phyloP scores from a whole-genome alignment of 2,888 invertebrate species.

The Petrolisthes cinctipes region DNA sequence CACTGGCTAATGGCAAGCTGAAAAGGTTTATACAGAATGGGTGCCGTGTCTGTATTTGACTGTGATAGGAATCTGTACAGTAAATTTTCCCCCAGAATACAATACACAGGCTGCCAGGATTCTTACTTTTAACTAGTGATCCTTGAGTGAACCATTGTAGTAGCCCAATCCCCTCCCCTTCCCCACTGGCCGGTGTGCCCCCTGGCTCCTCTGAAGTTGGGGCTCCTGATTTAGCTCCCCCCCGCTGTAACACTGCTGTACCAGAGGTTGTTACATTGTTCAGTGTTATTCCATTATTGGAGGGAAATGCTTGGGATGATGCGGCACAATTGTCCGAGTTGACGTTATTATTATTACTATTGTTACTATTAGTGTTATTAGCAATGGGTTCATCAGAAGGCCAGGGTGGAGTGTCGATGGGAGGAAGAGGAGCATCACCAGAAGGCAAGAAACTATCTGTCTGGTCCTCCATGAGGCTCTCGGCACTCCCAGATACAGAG shows the following conservation, averaged over 20 bases:
- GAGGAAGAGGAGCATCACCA: neutral
- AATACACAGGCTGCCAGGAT: too few species aligned
- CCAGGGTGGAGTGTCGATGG: constrained; percentile 20
- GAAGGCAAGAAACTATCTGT: constrained; percentile 22
- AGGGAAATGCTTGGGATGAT: neutral
- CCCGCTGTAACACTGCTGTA: neutral
- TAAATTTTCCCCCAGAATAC: too few species aligned
- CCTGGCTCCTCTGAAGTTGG: constrained; percentile 8
- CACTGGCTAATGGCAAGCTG: too few species aligned
- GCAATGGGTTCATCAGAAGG: constrained; percentile 4
- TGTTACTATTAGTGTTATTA: constrained; percentile 18
- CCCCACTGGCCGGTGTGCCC: neutral
- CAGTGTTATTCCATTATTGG: neutral
- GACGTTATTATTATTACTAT: constrained; percentile 13
- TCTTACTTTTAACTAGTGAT: constrained; percentile 49
- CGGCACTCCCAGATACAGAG: constrained; percentile 54
- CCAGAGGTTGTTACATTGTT: neutral
- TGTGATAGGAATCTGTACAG: too few species aligned
- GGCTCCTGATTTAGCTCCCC: neutral
- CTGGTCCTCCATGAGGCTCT: constrained; percentile 54
- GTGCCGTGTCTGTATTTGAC: too few species aligned
- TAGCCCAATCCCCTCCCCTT: constrained; percentile 6
- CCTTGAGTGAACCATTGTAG: constrained; percentile 46
- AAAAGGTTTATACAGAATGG: too few species aligned
- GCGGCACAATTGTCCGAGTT: constrained; percentile 15